Conservation (phyloP, 2,113 vertebrate species). For the Pluvialis apricaria region DNA sequence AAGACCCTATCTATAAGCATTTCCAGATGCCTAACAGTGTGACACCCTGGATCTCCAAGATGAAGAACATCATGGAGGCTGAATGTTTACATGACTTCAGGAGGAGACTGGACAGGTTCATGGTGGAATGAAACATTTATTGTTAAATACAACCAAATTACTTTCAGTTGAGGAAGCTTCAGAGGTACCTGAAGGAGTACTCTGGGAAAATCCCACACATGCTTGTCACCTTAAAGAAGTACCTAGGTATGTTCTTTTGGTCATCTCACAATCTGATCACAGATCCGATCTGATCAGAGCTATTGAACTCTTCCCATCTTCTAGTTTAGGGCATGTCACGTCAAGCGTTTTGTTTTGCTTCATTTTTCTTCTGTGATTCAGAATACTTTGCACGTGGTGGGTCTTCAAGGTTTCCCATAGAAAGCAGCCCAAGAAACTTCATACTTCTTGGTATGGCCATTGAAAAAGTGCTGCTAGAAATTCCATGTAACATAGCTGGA, state of each 20-base stretch:
- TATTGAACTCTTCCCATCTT: not conserved
- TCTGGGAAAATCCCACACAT: not conserved
- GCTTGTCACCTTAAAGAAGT: not conserved
- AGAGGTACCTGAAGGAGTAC: not conserved
- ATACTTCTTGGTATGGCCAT: not conserved
- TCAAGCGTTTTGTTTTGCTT: not conserved
- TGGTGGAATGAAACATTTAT: not conserved
- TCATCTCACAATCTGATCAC: not conserved
- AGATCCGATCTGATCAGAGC: not conserved
- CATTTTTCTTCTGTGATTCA: not conserved
- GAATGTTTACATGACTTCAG: not conserved
- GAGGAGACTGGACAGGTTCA: not conserved
- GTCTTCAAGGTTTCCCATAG: not conserved
- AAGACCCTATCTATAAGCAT: not conserved
- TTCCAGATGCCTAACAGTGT: not conserved
- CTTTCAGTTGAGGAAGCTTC: not conserved
- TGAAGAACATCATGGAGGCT: rapidly evolving
- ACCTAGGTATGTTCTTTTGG: not conserved
- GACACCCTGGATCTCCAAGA: not conserved
- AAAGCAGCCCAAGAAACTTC: not conserved
- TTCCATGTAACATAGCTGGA: not conserved
- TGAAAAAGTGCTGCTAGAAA: not conserved
- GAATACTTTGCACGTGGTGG: not conserved
- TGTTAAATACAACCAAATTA: not conserved
- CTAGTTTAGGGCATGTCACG: not conserved